These are phyloP conservation scores for Sphaerophoria taeniata DNA, from an alignment of 2,888 invertebrate genomes.

Conservation along the genomic window DNA sequence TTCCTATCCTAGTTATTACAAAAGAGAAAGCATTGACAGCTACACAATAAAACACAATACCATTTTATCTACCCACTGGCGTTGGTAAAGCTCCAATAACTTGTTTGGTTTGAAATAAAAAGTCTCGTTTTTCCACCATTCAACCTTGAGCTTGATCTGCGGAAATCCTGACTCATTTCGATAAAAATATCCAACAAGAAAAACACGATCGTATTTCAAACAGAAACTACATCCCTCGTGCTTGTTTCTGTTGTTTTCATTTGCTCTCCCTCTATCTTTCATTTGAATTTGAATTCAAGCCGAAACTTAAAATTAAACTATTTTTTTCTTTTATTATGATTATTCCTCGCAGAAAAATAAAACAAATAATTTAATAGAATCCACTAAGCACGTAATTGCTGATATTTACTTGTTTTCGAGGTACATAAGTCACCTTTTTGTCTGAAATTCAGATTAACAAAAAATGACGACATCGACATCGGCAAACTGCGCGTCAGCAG, in stretches of 20 bases:
- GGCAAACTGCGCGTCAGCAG: conserved; percentile 34
- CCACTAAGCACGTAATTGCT: neutral
- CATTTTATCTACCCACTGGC: no score
- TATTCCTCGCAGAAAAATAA: neutral
- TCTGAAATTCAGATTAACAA: conserved; percentile 21
- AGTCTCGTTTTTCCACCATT: conserved; percentile 31
- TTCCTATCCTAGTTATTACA: no score
- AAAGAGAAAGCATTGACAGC: no score
- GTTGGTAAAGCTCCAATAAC: no score
- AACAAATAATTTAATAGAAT: conserved; percentile 1
- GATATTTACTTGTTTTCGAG: conserved; percentile 10
- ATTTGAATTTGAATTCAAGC: conserved; percentile 5
- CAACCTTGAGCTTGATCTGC: conserved; percentile 33
- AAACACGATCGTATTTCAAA: conserved; percentile 54
- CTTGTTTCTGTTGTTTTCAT: no score
- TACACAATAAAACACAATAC: no score
- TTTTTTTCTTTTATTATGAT: neutral
- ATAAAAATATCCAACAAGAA: conserved; percentile 53
- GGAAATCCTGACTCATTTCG: conserved; percentile 49
- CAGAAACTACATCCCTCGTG: no score
- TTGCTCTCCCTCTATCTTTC: neutral
- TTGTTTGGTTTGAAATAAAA: no score
- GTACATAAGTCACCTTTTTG: conserved; percentile 20
- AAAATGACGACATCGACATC: conserved; percentile 61
- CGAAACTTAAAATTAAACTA: conserved; percentile 37